Base-by-base conservation (phyloP, 2,888 invertebrate species). In the Sceliomorpha sp. region DNA sequence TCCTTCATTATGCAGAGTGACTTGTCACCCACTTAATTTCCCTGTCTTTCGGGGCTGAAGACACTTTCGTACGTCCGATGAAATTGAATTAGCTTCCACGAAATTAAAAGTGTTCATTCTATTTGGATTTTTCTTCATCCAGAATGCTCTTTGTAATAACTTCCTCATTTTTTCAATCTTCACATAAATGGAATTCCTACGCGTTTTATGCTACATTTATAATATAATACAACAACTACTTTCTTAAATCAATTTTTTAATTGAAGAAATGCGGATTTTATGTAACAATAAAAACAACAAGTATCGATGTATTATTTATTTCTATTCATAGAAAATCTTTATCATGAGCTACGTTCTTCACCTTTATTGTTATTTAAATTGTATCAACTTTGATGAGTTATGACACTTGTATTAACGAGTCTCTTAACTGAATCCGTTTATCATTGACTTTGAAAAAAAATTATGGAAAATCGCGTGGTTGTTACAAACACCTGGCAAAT, bases 401-500 rank as follows among this genome's bases (percentile, higher is more conserved):
- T n/a, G n/a, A n/a, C n/a, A n/a, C n/a, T n/a, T n/a, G n/a, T n/a
- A 27, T 44, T 44, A 10, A 17, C 10, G 14, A 7, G 7, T 10
- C 29, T 50, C 13, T 14, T 9, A 50, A 50, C 29, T 27, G 26
- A 32, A 12, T 40, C 51, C 29, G 15, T 40, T 20, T 2, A 20
- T 1, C 15, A 12, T 20, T 17, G 10, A 24, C 24, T 55, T 55
- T n/a, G n/a, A 34, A 55, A 55, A 55, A 36, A 15, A 20, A 17
- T 44, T 42, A 44, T 31, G 44, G 55, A 34, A 44, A 42, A 55
- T 44, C 36, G 36, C 14, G 36, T 12, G 26, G 44, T 34, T 12
- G 34, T 55, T 55, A 55, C 42, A 36, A 55, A 44, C 44, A 55
- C 42, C 34, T 55, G 55, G 34, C 44, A 55, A 55, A 34, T 55